Percentiles rank a stretch among this genome's conserved stretches.
Conservation (phyloP, 2,797 vertebrate genomes). For the Siniperca obscura region DNA sequence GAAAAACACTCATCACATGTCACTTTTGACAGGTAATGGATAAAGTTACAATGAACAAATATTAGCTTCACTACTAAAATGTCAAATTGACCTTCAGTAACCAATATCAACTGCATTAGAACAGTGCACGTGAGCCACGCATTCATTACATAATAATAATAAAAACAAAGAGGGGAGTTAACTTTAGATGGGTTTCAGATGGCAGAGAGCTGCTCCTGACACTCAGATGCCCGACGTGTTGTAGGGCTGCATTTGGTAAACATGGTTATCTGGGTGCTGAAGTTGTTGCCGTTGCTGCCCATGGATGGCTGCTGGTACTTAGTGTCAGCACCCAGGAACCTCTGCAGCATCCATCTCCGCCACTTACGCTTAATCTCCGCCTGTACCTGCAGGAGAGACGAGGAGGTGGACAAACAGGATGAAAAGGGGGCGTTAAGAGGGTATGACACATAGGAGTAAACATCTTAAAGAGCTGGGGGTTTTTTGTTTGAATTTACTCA, state of each 20-base stretch:
- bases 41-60: slow-evolving; percentile 32
- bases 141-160: slow-evolving; percentile 9
- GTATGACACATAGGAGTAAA: slow-evolving; percentile 30
- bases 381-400: slow-evolving; percentile 88
- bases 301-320: slow-evolving; percentile 93
- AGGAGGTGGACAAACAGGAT: slow-evolving; percentile 53
- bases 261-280: slow-evolving; percentile 97
- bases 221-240: slow-evolving; percentile 82
- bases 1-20: slow-evolving; percentile 12
- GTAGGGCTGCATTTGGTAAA: slow-evolving; percentile 92
- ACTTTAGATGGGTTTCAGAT: slow-evolving; percentile 64
- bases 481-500: slow-evolving; percentile 61
- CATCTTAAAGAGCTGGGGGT: slow-evolving; percentile 13
- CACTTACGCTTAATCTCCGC: slow-evolving; percentile 96
- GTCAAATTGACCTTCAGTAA: slow-evolving; percentile 29
- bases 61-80: slow-evolving; percentile 32
- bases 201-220: slow-evolving; percentile 78
- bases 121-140: slow-evolving; percentile 17
- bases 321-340: slow-evolving; percentile 88
- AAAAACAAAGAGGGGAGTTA: slow-evolving; percentile 2
- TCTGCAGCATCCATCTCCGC: slow-evolving; percentile 94
- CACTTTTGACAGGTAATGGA: slow-evolving; percentile 15
- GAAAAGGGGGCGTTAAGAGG: slow-evolving; percentile 26
- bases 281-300: slow-evolving; percentile 93
- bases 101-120: slow-evolving; percentile 21